phyloP scores from a whole-genome alignment of 2,888 invertebrate genomes.

The Machimus rusticus region DNA sequence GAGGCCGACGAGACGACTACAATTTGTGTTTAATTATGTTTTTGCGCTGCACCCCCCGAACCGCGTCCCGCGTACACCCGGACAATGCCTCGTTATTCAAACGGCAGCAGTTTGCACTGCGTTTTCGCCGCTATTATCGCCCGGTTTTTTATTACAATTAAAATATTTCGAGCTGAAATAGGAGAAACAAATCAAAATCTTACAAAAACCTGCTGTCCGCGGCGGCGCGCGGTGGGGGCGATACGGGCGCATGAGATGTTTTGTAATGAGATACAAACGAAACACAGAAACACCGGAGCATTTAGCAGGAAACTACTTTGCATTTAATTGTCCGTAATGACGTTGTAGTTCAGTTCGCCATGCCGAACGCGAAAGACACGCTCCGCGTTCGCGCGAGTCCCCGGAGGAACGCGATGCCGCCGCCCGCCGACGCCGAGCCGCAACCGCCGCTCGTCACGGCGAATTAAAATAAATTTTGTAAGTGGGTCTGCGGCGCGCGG shows the following conservation, averaged over 20 bases:
- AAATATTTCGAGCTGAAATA: slow-evolving; percentile 38
- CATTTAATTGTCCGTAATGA: slow-evolving; percentile 65
- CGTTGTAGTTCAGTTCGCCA: slow-evolving; percentile 60
- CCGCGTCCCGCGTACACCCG: slow-evolving; percentile 53
- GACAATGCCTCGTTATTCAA: slow-evolving; percentile 31
- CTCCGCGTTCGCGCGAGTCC: background rate
- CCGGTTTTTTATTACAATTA: slow-evolving; percentile 38
- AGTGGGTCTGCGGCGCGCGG: slow-evolving; percentile 6
- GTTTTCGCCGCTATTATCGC: slow-evolving; percentile 32
- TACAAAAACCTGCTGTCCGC: background rate
- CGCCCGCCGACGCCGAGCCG: background rate
- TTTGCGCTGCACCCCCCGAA: background rate
- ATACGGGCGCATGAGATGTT: slow-evolving; percentile 2
- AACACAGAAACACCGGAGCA: slow-evolving; percentile 47
- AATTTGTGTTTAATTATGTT: slow-evolving; percentile 41
- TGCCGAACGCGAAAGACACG: slow-evolving; percentile 57
- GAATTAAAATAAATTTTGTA: slow-evolving; percentile 41
- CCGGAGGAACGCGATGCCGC: background rate
- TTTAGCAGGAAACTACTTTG: slow-evolving; percentile 64
- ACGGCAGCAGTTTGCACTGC: slow-evolving; percentile 18
- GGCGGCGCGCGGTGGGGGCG: background rate
- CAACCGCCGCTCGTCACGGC: background rate
- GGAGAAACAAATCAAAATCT: slow-evolving; percentile 39
- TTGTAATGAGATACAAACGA: slow-evolving; percentile 44
- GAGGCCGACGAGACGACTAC: background rate